Conservation (phyloP, 2,888 invertebrate species). For the Terebella lapidaria region DNA sequence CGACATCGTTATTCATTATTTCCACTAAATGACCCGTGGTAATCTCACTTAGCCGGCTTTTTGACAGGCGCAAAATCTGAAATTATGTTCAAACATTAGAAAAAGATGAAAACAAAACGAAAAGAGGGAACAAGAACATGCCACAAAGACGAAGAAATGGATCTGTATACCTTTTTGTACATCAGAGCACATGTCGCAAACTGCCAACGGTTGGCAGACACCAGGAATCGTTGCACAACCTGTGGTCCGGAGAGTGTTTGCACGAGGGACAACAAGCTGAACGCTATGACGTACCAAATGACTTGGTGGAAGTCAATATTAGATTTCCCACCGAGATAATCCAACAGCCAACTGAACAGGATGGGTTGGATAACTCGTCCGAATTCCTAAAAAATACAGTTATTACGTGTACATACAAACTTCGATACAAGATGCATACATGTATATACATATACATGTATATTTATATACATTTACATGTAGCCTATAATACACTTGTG, state of each 20-base stretch:
- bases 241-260: not conserved
- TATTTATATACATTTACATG: too few species aligned
- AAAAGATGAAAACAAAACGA: too few species aligned
- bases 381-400: too few species aligned
- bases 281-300: not conserved
- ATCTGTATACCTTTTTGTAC: not conserved
- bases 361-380: not conserved
- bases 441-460: too few species aligned
- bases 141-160: too few species aligned
- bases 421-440: too few species aligned
- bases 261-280: not conserved
- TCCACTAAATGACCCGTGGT: constrained; percentile 89
- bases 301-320: not conserved
- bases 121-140: too few species aligned
- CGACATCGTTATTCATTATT: constrained; percentile 91
- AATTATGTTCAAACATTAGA: too few species aligned
- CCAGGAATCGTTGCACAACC: not conserved
- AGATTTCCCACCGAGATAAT: not conserved
- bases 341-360: not conserved
- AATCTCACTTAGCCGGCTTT: constrained; percentile 57
- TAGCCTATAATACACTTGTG: too few species aligned
- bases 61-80: constrained; percentile 25
- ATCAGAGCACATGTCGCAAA: not conserved
- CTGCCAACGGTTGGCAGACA: not conserved
- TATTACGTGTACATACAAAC: too few species aligned